Percentiles rank a stretch among this genome's conserved stretches.
Evolutionary conservation across 1,140 invertebrate genomes (phyloP).

Genomic region (Armadillidium nasatum): DNA sequence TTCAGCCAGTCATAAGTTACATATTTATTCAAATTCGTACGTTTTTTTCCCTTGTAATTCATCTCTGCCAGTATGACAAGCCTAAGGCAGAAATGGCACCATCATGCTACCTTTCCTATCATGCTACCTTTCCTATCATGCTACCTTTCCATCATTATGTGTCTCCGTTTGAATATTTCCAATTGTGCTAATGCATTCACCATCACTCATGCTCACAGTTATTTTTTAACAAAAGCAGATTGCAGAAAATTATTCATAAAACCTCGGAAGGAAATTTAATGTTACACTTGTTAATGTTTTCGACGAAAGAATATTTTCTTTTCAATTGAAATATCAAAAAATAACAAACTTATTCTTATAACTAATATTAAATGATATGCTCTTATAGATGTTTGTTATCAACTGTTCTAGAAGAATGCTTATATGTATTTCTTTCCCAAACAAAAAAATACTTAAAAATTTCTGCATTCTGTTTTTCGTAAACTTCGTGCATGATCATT

Average conservation of each 20-base stretch:
- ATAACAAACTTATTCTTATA: no score
- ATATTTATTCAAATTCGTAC: no score
- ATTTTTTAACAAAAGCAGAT: background rate
- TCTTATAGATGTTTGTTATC: no score
- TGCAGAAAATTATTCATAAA: conserved; percentile 1
- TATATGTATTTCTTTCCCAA: no score
- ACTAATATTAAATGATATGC: no score
- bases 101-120: background rate
- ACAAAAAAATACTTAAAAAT: background rate
- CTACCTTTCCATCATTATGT: background rate
- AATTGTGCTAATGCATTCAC: background rate
- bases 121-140: background rate
- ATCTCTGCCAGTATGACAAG: background rate
- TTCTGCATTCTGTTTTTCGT: conserved; percentile 10
- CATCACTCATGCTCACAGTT: background rate
- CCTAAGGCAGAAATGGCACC: conserved; percentile 4
- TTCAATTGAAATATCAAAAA: no score
- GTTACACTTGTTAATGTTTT: no score
- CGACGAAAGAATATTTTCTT: no score
- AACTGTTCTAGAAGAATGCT: no score
- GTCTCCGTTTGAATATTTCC: background rate
- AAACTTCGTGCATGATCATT: background rate
- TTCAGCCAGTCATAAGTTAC: no score
- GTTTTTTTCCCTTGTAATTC: conserved; percentile 1
- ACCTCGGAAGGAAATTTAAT: background rate